Percentiles rank a stretch among this genome's conserved stretches.
These are phyloP conservation scores for Ochotona curzoniae DNA, from an alignment of 2,113 vertebrate genomes.

Conservation along the genomic window DNA sequence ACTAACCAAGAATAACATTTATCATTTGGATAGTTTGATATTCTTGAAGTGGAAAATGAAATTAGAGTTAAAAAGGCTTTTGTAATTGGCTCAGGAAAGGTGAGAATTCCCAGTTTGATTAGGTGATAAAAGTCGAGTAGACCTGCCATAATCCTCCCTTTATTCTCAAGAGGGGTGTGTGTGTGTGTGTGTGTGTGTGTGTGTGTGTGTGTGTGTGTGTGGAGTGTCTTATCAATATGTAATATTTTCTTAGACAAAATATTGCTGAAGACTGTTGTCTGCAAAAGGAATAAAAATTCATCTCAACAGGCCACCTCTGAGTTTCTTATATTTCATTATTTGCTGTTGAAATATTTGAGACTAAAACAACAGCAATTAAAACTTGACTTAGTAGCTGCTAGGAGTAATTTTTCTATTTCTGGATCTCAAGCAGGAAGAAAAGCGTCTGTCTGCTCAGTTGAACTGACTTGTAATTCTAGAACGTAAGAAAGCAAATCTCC, in stretches of 20 bases:
- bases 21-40: constrained; percentile 18
- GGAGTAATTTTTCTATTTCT: constrained; percentile 71
- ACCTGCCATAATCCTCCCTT: background rate
- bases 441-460: constrained; percentile 73
- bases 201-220: background rate
- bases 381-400: constrained; percentile 75
- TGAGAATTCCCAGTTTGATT: background rate
- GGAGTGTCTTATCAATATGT: constrained; percentile 33
- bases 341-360: constrained; percentile 73
- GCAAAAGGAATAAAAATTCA: constrained; percentile 57
- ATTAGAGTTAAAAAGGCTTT: background rate
- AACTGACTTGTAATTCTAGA: constrained; percentile 78
- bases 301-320: constrained; percentile 60
- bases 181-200: background rate
- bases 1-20: background rate
- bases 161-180: background rate
- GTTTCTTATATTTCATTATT: constrained; percentile 65
- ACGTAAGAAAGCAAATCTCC: constrained; percentile 59
- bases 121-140: background rate
- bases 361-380: constrained; percentile 71
- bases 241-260: constrained; percentile 54
- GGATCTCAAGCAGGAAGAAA: constrained; percentile 58
- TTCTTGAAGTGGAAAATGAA: constrained; percentile 55
- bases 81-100: constrained; percentile 28
- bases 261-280: constrained; percentile 39